Evolutionary conservation across 2,113 vertebrate species (phyloP).

Genomic region (Malurus melanocephalus): DNA sequence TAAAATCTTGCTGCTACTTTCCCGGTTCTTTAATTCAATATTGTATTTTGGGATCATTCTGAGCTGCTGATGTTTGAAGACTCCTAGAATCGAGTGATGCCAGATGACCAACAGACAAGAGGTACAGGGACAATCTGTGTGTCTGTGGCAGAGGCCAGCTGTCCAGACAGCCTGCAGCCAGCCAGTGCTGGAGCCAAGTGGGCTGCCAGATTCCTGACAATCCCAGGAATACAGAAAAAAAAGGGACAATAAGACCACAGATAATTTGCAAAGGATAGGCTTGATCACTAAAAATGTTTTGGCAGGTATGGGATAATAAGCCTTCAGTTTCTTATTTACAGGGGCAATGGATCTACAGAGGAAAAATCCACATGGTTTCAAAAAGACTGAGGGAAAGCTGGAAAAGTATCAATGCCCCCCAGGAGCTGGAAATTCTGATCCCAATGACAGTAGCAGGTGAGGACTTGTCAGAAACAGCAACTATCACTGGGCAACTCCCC

Average conservation of each 20-base stretch:
- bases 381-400: neutral
- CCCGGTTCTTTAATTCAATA: neutral
- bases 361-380: neutral
- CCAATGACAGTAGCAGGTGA: neutral
- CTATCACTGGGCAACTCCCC: neutral
- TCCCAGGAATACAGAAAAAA: neutral
- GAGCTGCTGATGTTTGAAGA: neutral
- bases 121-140: neutral
- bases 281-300: neutral
- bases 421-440: neutral
- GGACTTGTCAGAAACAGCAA: neutral
- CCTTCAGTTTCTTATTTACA: neutral
- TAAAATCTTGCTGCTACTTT: neutral
- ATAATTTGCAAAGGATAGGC: neutral
- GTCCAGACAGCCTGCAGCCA: neutral
- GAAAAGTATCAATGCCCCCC: neutral
- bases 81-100: accelerated
- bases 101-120: neutral
- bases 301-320: neutral
- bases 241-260: neutral
- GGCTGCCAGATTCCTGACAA: neutral
- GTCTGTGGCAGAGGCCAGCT: neutral
- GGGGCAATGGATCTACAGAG: accelerated
- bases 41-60: neutral
- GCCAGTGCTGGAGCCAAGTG: neutral